Evolutionary conservation across 2,888 invertebrate genomes (phyloP), one percentile per base, ranked within the genome.

Genomic region (Latrodectus hesperus): DNA sequence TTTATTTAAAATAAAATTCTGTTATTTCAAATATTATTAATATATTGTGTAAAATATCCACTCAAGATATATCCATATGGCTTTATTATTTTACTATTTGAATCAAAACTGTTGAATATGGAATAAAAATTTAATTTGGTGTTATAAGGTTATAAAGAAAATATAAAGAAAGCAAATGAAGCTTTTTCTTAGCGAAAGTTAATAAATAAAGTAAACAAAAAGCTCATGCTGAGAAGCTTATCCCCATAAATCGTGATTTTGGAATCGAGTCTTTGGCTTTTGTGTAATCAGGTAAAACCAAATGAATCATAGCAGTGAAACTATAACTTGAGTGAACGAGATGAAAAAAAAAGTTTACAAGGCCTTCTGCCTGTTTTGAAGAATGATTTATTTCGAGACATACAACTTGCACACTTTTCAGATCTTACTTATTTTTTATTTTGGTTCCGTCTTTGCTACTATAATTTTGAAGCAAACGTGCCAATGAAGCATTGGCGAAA

Each of bases 221-320:
- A 38, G 53, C 73, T 51, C 77, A 53, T 78, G 70, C 72, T 65
- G 65, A 22, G n/a, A 52, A 71, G 73, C 65, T 84, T 84, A 84
- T 49, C 77, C 22, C 73, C 77, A 51, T 84, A 84, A 84, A 84
- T 84, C 84, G 84, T 84, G 78, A 74, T 77, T 53, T 49, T 26
- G 52, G 84, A 84, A 76, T 84, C 84, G 73, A 68, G 76, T 51
- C 52, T 11, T 71, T 22, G 72, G 67, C 71, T 78, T 84, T 84
- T 64, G 75, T 82, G 75, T 65, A 73, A 72, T 55, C 52, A 38
- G 12, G 51, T 52, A 52, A 55, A 65, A 74, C 64, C 84, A 84
- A 77, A 77, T 72, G 77, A 84, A 84, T 84, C 72, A 84, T 72
- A 78, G 51, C 72, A 80, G 12, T 52, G 70, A 77, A 71, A 51